These are phyloP conservation scores for Zosterops borbonicus DNA, from an alignment of 2,113 vertebrate species.

Conservation along the genomic window DNA sequence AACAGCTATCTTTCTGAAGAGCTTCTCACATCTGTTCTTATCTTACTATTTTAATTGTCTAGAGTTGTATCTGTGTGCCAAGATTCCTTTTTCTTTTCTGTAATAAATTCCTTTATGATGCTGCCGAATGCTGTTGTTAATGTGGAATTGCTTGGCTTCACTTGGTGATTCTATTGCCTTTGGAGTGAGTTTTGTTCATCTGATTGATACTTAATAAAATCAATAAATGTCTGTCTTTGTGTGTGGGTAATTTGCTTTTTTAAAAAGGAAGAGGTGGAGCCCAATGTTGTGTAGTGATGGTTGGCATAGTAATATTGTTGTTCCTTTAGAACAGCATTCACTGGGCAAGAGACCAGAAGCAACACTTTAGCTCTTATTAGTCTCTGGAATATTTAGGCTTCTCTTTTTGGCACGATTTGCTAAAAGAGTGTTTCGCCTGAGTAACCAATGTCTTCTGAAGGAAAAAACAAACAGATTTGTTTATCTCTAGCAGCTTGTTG, in stretches of 20 bases:
- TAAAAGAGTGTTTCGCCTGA: neutral
- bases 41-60: neutral
- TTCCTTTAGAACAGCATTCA: neutral
- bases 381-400: constrained; percentile 30
- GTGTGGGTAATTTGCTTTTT: neutral
- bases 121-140: neutral
- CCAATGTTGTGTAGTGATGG: neutral
- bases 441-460: constrained; percentile 10
- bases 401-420: constrained; percentile 23
- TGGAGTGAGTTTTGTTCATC: neutral
- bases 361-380: constrained; percentile 16
- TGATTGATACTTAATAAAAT: neutral
- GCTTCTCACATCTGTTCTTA: neutral
- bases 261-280: neutral
- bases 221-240: neutral
- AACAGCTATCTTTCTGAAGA: neutral
- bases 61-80: neutral
- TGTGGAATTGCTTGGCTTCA: neutral
- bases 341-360: constrained; percentile 23
- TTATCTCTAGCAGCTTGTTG: neutral
- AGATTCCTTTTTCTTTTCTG: neutral
- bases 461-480: constrained; percentile 26
- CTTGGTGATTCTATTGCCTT: neutral
- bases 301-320: neutral
- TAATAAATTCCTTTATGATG: neutral